Percentiles rank a stretch among this genome's conserved stretches.
Conservation (phyloP, 1,140 invertebrate species). For the Caerostris darwini region DNA sequence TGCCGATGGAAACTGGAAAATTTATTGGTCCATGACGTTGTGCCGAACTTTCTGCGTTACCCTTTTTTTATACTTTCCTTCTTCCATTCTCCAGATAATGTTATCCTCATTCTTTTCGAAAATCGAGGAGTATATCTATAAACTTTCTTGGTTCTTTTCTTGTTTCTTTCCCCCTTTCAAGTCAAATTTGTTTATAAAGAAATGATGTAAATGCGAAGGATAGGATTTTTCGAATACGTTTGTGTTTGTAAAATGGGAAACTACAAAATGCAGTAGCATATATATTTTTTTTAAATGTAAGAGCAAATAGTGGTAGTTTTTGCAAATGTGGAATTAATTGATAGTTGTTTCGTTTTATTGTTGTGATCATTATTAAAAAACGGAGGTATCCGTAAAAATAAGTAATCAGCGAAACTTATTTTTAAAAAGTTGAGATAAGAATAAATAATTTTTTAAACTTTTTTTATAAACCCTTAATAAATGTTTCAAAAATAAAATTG, state of each 20-base stretch:
- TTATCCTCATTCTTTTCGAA: neutral
- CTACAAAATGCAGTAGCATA: neutral
- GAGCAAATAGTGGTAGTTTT: conserved; percentile 15
- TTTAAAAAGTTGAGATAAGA: too few species aligned
- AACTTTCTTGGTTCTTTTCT: neutral
- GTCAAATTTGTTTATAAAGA: conserved; percentile 33
- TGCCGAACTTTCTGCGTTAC: conserved; percentile 17
- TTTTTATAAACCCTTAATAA: too few species aligned
- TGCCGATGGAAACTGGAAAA: conserved; percentile 55
- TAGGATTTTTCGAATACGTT: neutral
- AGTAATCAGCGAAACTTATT: too few species aligned
- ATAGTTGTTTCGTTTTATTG: neutral
- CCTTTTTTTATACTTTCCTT: neutral
- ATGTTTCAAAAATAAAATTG: too few species aligned
- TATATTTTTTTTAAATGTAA: neutral
- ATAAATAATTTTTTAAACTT: too few species aligned
- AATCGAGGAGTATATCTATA: neutral
- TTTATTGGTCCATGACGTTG: conserved; percentile 59
- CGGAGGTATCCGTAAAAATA: too few species aligned
- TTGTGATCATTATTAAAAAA: too few species aligned
- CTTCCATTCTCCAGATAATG: neutral
- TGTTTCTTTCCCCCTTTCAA: conserved; percentile 2
- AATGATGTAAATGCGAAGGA: neutral
- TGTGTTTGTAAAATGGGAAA: conserved; percentile 16
- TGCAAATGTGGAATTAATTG: neutral